Conservation (phyloP, 2,888 invertebrate species). For the Noctuana brunneofusca region DNA sequence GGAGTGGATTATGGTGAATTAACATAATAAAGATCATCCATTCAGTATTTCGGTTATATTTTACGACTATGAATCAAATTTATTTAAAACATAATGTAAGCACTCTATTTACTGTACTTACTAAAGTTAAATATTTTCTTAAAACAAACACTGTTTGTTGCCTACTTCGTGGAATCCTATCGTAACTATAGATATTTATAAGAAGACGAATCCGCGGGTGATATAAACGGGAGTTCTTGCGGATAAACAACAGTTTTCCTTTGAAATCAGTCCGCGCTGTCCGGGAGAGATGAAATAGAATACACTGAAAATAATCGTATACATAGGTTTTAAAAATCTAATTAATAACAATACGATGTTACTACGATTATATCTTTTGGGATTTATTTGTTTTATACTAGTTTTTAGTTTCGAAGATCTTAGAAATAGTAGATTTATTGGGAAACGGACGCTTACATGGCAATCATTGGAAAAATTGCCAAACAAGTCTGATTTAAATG, state of each 20-base stretch:
- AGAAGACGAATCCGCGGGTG: not conserved
- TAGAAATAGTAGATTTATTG: not conserved
- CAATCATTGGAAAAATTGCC: conserved; percentile 41
- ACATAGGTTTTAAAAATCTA: not conserved
- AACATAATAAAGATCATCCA: too few species aligned
- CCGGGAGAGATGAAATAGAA: conserved; percentile 27
- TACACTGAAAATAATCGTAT: not conserved
- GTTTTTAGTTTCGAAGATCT: conserved; percentile 10
- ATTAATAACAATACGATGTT: conserved; percentile 34
- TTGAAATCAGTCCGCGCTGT: conserved; percentile 22
- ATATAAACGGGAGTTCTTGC: conserved; percentile 19
- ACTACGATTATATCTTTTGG: conserved; percentile 3
- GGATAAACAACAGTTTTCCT: conserved; percentile 25
- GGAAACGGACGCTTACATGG: not conserved
- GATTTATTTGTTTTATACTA: not conserved
- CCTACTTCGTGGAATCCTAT: too few species aligned
- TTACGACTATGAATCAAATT: too few species aligned
- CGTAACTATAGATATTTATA: not conserved
- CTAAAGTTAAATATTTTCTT: too few species aligned
- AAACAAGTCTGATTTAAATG: conserved; percentile 45
- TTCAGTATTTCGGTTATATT: too few species aligned
- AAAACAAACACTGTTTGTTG: too few species aligned
- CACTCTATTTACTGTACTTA: too few species aligned
- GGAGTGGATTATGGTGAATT: too few species aligned
- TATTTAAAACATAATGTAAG: too few species aligned